Evolutionary conservation across 2,797 vertebrate genomes (phyloP), one percentile per base, ranked within the genome.

Genomic region (Hoplostethus atlanticus): DNA sequence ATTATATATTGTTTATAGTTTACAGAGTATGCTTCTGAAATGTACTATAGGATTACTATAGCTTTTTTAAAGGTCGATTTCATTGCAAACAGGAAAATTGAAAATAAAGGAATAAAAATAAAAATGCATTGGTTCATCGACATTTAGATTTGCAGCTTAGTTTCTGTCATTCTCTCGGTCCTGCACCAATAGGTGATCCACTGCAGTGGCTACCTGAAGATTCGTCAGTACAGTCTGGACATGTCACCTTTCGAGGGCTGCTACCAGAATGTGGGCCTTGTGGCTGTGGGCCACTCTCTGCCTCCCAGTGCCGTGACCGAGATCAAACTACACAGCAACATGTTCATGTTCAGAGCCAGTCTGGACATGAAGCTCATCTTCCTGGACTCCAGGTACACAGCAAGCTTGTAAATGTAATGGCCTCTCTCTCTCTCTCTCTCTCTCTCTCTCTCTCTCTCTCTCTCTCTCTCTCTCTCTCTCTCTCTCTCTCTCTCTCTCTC

Each of bases 281-380:
- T 99, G 61, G 98, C 98, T 0, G 98, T 99, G 81, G 98, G 98
- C 56, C 98, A 99, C 91, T 99, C 98, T 0, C 91, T 99, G 65
- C 98, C 98, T 0, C 98, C 98, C 70, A 99, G 98, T 30, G 98
- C 98, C 0, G 97, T 99, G 70, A 99, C 98, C 0, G 98, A 99
- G 85, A 99, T 99, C 92, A 99, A 99, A 80, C 95, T 99, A 28
- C 97, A 99, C 92, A 99, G 98, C 87, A 99, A 99, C 89, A 99
- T 99, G 98, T 99, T 99, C 79, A 99, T 99, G 98, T 99, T 99
- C 89, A 94, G 98, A 56, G 98, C 98, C 91, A 99, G 97, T 69
- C 91, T 99, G 79, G 98, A 99, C 89, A 99, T 99, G 97, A 99
- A 99, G 84, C 97, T 99, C 84, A 99, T 99, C 88, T 99, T 99